These are phyloP conservation scores for Lampris megalopsis DNA, from an alignment of 2,113 vertebrate species.

Conservation along the genomic window DNA sequence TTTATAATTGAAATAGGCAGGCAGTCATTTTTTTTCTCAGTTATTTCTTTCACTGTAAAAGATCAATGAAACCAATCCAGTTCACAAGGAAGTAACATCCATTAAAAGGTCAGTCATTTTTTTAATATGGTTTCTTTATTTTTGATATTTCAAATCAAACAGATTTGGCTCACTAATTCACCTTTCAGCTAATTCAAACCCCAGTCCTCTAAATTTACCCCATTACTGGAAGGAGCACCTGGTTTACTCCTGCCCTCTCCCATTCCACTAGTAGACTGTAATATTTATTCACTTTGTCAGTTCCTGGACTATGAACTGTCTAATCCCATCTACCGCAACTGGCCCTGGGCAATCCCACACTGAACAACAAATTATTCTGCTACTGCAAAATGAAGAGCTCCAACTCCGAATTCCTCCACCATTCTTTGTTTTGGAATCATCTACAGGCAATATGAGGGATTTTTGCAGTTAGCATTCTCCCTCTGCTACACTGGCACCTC, in stretches of 20 bases:
- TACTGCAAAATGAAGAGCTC: background rate
- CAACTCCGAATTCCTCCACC: slow-evolving; percentile 2
- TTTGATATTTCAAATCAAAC: slow-evolving; percentile 28
- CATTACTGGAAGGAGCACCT: slow-evolving; percentile 46
- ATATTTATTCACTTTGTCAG: background rate
- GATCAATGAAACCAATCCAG: background rate
- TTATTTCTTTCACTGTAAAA: background rate
- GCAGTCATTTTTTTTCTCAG: background rate
- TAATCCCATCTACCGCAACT: slow-evolving; percentile 19
- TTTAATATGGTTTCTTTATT: too few species aligned
- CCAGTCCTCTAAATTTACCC: slow-evolving; percentile 37
- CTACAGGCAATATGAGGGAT: background rate
- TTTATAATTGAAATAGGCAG: background rate
- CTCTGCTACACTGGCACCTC: background rate
- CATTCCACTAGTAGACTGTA: background rate
- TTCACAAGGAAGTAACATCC: background rate
- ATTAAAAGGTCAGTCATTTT: too few species aligned
- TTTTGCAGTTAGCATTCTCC: background rate
- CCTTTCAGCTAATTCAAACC: slow-evolving; percentile 30
- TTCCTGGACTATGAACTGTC: slow-evolving; percentile 24
- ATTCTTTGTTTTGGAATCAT: background rate
- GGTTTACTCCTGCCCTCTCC: slow-evolving; percentile 1
- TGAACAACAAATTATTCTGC: too few species aligned
- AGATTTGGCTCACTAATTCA: slow-evolving; percentile 42
- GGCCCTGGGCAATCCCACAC: background rate